Conservation (phyloP, 2,888 invertebrate genomes). For the Melieria crassipennis region DNA sequence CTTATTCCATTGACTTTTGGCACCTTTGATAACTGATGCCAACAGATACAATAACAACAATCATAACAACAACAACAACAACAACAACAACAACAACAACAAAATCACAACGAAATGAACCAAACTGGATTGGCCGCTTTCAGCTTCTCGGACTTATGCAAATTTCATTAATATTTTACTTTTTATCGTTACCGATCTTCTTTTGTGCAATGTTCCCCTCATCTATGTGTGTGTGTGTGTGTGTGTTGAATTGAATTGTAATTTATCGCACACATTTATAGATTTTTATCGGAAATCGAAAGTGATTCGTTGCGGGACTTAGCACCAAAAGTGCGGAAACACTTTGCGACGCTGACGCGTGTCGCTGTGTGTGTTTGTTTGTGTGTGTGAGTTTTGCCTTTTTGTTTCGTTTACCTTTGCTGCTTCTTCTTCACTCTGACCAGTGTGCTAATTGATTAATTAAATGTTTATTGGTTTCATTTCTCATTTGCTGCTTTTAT, state of each 20-base stretch:
- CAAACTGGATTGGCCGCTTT: not conserved
- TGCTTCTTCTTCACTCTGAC: too few species aligned
- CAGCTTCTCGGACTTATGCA: too few species aligned
- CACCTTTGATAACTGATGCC: too few species aligned
- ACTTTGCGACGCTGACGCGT: not conserved
- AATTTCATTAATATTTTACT: too few species aligned
- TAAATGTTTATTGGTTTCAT: too few species aligned
- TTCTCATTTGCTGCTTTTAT: too few species aligned
- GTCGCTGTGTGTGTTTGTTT: not conserved
- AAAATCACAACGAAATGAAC: not conserved
- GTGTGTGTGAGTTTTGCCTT: not conserved
- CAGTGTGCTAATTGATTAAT: too few species aligned
- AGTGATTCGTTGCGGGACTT: constrained; percentile 9
- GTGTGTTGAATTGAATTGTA: not conserved
- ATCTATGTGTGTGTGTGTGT: not conserved
- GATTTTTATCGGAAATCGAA: constrained; percentile 15
- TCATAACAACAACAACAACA: constrained; percentile 4
- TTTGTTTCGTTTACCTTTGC: too few species aligned
- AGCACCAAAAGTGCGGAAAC: not conserved
- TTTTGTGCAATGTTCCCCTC: not conserved
- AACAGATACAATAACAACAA: not conserved
- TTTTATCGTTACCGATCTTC: not conserved
- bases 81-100: not conserved
- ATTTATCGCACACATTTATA: constrained; percentile 18
- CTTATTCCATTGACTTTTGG: too few species aligned